Evolutionary conservation across 1,140 invertebrate species (phyloP).

Genomic region (Wiebesia pumilae): DNA sequence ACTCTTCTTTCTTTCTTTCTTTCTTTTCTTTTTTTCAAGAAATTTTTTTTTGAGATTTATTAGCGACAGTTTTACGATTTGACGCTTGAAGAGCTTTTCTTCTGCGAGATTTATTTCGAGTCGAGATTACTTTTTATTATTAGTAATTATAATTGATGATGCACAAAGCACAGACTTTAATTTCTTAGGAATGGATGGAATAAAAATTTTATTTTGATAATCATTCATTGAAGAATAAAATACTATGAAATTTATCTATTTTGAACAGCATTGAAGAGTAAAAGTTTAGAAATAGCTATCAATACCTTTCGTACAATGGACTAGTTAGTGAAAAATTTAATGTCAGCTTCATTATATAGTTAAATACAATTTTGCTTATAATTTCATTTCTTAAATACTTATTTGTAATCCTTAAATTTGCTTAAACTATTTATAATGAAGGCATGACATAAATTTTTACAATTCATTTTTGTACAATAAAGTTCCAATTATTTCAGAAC

Average conservation of each 20-base stretch:
- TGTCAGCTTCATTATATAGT: background rate
- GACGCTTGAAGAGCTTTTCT: conserved; percentile 55
- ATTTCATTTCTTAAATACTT: background rate
- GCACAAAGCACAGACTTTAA: background rate
- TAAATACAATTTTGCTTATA: background rate
- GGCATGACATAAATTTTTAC: background rate
- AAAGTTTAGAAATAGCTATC: no score
- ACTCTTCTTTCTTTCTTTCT: conserved; percentile 15
- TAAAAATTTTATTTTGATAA: background rate
- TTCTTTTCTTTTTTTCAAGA: conserved; percentile 12
- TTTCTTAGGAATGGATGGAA: background rate
- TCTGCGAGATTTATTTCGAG: conserved; percentile 50
- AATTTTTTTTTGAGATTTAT: conserved; percentile 54
- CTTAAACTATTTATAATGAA: background rate
- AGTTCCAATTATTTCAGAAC: conserved; percentile 33
- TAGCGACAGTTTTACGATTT: conserved; percentile 55
- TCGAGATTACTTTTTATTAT: conserved; percentile 53
- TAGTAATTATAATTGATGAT: conserved; percentile 53
- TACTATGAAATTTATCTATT: background rate
- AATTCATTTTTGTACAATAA: background rate
- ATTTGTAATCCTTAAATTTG: background rate
- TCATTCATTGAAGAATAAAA: background rate
- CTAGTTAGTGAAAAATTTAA: no score
- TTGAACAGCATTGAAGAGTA: background rate
- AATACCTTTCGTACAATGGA: no score